Evolutionary conservation across 2,113 vertebrate species (phyloP), one percentile per base, ranked within the genome.

Genomic region (Corythornis vintsioides): DNA sequence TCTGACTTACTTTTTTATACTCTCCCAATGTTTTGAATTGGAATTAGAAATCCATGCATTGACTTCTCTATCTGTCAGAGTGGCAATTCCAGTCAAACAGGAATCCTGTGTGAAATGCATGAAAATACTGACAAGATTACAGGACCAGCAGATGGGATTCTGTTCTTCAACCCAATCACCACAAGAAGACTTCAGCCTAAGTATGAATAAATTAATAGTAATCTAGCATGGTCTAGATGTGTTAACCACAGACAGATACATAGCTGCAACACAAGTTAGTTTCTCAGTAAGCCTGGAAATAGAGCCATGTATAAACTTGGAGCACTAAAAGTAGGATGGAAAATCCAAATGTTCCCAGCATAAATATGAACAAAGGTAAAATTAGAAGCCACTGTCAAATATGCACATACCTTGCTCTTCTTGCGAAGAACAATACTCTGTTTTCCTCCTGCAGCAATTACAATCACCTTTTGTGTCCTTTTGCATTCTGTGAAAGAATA

Each of bases 31-130:
- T 13, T 45, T 42, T 0, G 17, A 18, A 70, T 19, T 29, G 3
- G 25, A 86, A 78, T 73, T 52, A 80, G 90, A 95, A 89, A 96
- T 64, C 96, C 96, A 96, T 17, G 63, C 25, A 35, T 91, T 72
- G 55, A 88, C 53, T 48, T 91, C 45, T 43, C 72, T 56, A 60
- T 87, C 66, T 4, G 88, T 26, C 28, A 96, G 56, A 81, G 64
- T 96, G 48, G 93, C 90, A 91, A 94, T 90, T 52, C 87, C 19
- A 3, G 74, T 78, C 84, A 87, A 42, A 85, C 13, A 65, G 1
- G 42, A 53, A 71, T 86, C 85, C 96, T 97, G 71, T 59, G 47
- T 29, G 65, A 91, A 92, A 94, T 9, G 14, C 25, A 47, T 29
- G 11, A 72, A 80, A 72, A 72, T n/a, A 55, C 10, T 24, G 31